A percentile compares a stretch with the other conserved stretches of the same genome.
Conservation (phyloP, 2,888 invertebrate genomes). For the Eledone cirrhosa region DNA sequence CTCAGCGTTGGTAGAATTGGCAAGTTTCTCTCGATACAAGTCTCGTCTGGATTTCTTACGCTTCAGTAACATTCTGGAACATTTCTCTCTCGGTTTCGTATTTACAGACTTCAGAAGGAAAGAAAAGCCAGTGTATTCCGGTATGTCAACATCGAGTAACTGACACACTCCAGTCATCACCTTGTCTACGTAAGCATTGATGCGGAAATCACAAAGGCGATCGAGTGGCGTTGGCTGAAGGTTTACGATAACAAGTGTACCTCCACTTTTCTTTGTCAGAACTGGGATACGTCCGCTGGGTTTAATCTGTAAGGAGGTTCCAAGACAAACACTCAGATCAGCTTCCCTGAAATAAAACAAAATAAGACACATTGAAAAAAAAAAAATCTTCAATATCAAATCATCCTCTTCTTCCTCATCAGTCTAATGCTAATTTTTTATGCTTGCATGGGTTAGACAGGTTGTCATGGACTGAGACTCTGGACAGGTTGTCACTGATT, state of each 20-base stretch:
- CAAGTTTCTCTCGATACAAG: too few relatives aligned
- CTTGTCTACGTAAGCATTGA: constrained; percentile 88
- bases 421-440: too few relatives aligned
- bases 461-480: too few relatives aligned
- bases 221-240: constrained; percentile 98
- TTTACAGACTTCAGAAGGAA: constrained; percentile 49
- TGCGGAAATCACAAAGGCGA: constrained; percentile 87
- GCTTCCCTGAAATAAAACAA: constrained; percentile 75
- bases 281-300: constrained; percentile 95
- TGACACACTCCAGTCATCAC: constrained; percentile 71
- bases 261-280: constrained; percentile 80
- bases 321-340: constrained; percentile 91
- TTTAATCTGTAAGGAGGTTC: constrained; percentile 96
- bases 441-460: too few relatives aligned
- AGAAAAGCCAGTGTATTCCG: constrained; percentile 72
- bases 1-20: too few relatives aligned
- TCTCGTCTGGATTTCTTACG: background rate
- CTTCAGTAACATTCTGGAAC: constrained; percentile 30
- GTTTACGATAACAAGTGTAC: constrained; percentile 92
- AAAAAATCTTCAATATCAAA: background rate
- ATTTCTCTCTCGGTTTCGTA: constrained; percentile 54
- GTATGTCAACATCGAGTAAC: constrained; percentile 78
- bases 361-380: background rate
- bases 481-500: too few relatives aligned
- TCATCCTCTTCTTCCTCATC: too few relatives aligned